phyloP scores from a whole-genome alignment of 2,113 vertebrate genomes.

The Pimephales promelas region DNA sequence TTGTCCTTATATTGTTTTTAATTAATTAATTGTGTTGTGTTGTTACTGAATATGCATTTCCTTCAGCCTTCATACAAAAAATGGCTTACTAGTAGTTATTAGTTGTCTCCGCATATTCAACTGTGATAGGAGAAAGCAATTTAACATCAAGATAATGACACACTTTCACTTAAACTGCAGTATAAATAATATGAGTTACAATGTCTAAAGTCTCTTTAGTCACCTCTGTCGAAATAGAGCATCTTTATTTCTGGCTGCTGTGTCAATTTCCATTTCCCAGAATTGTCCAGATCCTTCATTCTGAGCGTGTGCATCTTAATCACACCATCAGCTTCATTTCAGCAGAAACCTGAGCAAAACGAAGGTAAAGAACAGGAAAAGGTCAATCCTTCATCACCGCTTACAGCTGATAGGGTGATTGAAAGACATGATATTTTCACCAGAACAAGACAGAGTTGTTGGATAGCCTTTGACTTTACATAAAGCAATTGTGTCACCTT shows the following conservation, averaged over 20 bases:
- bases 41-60: too few species aligned
- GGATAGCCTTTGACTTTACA: slow-evolving; percentile 21
- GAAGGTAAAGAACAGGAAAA: slow-evolving; percentile 58
- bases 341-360: slow-evolving; percentile 50
- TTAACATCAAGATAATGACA: neutral
- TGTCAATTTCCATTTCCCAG: slow-evolving; percentile 16
- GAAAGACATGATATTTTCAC: slow-evolving; percentile 66
- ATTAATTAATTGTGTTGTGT: too few species aligned
- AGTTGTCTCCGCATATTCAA: neutral
- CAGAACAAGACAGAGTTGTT: slow-evolving; percentile 44
- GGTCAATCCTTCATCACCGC: slow-evolving; percentile 62
- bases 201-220: neutral
- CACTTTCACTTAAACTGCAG: neutral
- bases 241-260: neutral
- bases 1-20: too few species aligned
- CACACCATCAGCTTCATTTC: slow-evolving; percentile 47
- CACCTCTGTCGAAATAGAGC: neutral
- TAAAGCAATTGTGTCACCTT: slow-evolving; percentile 33
- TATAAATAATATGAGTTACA: neutral
- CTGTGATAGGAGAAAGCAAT: neutral
- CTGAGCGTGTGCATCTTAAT: slow-evolving; percentile 28
- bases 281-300: slow-evolving; percentile 12
- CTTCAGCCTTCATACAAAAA: too few species aligned
- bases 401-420: slow-evolving; percentile 54
- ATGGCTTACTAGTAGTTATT: too few species aligned